phyloP scores from a whole-genome alignment of 2,797 vertebrate species.

The Percopsis omiscomaycus region DNA sequence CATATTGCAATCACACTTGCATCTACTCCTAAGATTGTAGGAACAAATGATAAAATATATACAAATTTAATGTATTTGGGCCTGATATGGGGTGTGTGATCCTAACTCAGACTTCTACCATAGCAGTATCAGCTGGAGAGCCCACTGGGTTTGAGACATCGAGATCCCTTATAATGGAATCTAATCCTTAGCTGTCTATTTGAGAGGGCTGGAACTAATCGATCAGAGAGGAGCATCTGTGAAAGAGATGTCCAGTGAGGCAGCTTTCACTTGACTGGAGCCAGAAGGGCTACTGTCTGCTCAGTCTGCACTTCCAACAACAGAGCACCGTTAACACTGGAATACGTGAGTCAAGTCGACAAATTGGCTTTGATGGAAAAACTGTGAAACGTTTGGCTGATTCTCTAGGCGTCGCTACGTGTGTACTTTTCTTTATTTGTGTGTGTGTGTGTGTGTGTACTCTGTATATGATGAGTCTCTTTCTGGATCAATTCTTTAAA shows the following conservation, averaged over 20 bases:
- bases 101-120: slow-evolving; percentile 59
- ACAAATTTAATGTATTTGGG: slow-evolving; percentile 25
- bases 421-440: no score
- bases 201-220: slow-evolving; percentile 79
- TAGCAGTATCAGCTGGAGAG: slow-evolving; percentile 45
- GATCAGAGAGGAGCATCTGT: slow-evolving; percentile 77
- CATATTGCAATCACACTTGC: no score
- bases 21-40: no score
- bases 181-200: slow-evolving; percentile 76
- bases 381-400: slow-evolving; percentile 2
- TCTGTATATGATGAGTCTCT: neutral
- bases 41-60: no score
- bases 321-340: slow-evolving; percentile 53
- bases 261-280: slow-evolving; percentile 69
- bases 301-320: slow-evolving; percentile 16
- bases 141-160: slow-evolving; percentile 55
- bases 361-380: slow-evolving; percentile 51
- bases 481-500: neutral
- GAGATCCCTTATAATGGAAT: slow-evolving; percentile 77
- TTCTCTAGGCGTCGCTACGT: no score
- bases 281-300: slow-evolving; percentile 74
- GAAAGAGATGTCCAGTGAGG: slow-evolving; percentile 73
- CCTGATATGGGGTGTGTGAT: slow-evolving; percentile 41
- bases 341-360: slow-evolving; percentile 29
- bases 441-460: no score